phyloP scores from a whole-genome alignment of 2,888 invertebrate genomes.

The Scaptomyza caliginosa region DNA sequence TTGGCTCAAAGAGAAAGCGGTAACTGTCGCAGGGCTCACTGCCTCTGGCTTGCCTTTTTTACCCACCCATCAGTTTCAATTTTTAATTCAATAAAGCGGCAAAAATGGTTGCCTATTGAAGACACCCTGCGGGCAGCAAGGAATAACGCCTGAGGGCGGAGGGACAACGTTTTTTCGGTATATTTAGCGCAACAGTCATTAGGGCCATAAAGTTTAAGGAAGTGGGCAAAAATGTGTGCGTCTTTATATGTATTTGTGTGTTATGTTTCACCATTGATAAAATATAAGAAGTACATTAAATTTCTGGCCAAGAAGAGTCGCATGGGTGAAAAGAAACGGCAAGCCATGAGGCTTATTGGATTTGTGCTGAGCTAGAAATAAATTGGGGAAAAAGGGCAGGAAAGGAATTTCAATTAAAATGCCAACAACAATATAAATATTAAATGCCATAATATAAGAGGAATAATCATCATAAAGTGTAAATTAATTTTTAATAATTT shows the following conservation, averaged over 20 bases:
- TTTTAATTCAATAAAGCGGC: slow-evolving; percentile 78
- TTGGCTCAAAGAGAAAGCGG: slow-evolving; percentile 41
- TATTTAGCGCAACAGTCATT: slow-evolving; percentile 72
- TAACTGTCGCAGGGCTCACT: slow-evolving; percentile 1
- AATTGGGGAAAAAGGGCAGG: slow-evolving; percentile 61
- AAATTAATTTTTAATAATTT: slow-evolving; percentile 67
- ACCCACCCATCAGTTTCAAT: slow-evolving; percentile 60
- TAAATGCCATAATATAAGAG: slow-evolving; percentile 31
- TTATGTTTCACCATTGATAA: slow-evolving; percentile 25
- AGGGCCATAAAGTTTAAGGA: slow-evolving; percentile 60
- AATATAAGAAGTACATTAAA: slow-evolving; percentile 67
- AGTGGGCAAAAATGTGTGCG: slow-evolving; percentile 31
- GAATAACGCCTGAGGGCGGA: slow-evolving; percentile 4
- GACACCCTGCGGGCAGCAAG: slow-evolving; percentile 28
- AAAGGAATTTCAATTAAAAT: slow-evolving; percentile 74
- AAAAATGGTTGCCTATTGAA: slow-evolving; percentile 62
- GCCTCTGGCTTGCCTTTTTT: slow-evolving; percentile 4
- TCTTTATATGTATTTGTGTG: slow-evolving; percentile 53
- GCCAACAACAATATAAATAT: slow-evolving; percentile 42
- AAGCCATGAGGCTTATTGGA: slow-evolving; percentile 77
- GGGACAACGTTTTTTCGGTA: slow-evolving; percentile 16
- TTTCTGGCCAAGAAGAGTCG: slow-evolving; percentile 35
- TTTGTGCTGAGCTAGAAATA: slow-evolving; percentile 56
- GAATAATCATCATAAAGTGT: slow-evolving; percentile 29
- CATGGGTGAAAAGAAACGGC: slow-evolving; percentile 30